Percentiles rank a stretch among this genome's conserved stretches.
Conservation (phyloP, 2,797 vertebrate species). For the Pangasius mekongensis region DNA sequence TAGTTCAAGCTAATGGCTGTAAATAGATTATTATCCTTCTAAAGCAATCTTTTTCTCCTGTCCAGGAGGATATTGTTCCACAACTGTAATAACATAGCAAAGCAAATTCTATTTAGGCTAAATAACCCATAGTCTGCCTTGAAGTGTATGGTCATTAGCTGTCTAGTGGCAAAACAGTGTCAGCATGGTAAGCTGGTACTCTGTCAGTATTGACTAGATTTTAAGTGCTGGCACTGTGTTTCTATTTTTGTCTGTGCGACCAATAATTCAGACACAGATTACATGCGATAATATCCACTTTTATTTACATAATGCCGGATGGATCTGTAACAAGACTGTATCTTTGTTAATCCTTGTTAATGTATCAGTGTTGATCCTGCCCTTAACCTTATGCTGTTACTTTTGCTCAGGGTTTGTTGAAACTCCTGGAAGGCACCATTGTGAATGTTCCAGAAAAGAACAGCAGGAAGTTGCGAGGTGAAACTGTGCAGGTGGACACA, state of each 20-base stretch:
- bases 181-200: background rate
- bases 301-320: background rate
- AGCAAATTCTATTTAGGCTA: constrained; percentile 12
- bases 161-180: background rate
- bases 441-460: constrained; percentile 98
- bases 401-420: constrained; percentile 86
- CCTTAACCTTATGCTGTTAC: background rate
- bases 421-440: constrained; percentile 94
- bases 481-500: constrained; percentile 97
- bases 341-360: background rate
- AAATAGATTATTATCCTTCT: constrained; percentile 30
- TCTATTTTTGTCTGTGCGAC: background rate
- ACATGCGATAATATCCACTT: background rate
- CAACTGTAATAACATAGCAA: background rate
- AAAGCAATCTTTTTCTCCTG: constrained; percentile 26
- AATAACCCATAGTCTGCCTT: background rate
- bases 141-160: background rate
- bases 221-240: background rate
- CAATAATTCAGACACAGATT: no score
- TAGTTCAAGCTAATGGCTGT: constrained; percentile 32
- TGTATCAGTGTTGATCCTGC: background rate
- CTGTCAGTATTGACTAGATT: background rate
- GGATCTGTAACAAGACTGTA: background rate
- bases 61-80: background rate
- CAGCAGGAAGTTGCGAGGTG: constrained; percentile 93